Base-by-base conservation (phyloP, 2,113 vertebrate species). In the Hippocampus zosterae region DNA sequence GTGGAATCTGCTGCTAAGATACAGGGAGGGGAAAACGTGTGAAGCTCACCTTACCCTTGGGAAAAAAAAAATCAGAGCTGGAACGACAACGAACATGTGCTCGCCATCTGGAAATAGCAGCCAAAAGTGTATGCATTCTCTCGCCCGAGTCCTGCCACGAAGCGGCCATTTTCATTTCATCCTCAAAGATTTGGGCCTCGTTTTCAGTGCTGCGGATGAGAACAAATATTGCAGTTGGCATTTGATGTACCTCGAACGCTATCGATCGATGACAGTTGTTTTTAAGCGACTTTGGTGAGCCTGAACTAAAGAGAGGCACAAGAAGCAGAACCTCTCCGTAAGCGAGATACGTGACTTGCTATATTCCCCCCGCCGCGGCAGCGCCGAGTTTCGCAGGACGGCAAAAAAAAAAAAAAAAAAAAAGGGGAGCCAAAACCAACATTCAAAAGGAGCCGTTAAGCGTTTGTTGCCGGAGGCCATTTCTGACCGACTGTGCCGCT, bases 71-170 rank as follows among this genome's bases (percentile, higher is more conserved):
- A 90, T 84, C 86, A 82, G 80, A 88, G 82, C 84, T 84, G 86
- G 87, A 88, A 84, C 84, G 83, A 73, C 81, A 87, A 78, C 65
- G 71, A 87, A 85, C 89, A 91, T 89, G 82, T 90, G 87, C 83
- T 74, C 81, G 81, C 87, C 86, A 90, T 90, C 86, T 89, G 89
- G 88, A 87, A 83, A 84, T 83, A 75, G 80, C 62, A 55, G 71
- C 74, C 74, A 83, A 80, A 84, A 84, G 71, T 79, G 71, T 40
- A 66, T 77, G 75, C 82, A 82, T 85, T 83, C 81, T 84, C 65
- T 79, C 64, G 65, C 57, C 67, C 73, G 68, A 76, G 67, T 68
- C 57, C 67, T 75, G 68, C 75, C 75, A 90, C 85, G 89, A 88
- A 88, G 79, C 71, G 76, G 65, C 74, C 80, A 72, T 86, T 90